These are phyloP conservation scores for Hippocampus guttulatus DNA, from an alignment of 2,113 vertebrate genomes.

Conservation along the genomic window DNA sequence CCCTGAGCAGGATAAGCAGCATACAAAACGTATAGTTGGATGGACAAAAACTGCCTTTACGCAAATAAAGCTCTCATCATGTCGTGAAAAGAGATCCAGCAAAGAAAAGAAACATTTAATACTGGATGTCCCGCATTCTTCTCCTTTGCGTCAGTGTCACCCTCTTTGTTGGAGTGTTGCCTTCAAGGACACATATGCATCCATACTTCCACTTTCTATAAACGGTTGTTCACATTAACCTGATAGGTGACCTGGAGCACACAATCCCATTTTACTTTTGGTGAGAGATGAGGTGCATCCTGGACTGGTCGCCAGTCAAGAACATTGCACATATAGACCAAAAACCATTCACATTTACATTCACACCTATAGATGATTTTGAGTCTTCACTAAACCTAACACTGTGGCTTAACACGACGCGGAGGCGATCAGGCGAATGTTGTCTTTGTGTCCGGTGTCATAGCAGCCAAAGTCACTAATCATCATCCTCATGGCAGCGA, in stretches of 20 bases:
- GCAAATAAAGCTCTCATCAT: not conserved
- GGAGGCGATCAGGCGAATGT: too few relatives aligned
- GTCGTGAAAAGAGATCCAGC: not conserved
- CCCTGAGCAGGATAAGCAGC: not conserved
- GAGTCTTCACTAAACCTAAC: not conserved
- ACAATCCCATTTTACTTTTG: too few relatives aligned
- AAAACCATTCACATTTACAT: not conserved
- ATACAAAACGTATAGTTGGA: not conserved
- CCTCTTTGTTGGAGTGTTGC: not conserved
- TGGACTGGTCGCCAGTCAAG: not conserved
- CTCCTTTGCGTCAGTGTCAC: not conserved
- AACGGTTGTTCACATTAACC: not conserved
- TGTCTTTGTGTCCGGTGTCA: too few relatives aligned
- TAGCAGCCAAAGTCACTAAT: too few relatives aligned
- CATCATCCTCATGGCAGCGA: too few relatives aligned
- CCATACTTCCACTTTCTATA: not conserved
- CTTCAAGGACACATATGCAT: not conserved
- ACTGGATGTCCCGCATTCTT: not conserved
- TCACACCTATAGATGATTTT: not conserved
- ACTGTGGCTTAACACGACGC: too few relatives aligned
- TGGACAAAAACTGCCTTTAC: not conserved
- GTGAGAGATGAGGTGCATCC: not conserved
- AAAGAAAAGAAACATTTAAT: not conserved
- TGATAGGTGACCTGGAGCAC: not conserved
- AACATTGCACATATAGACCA: not conserved